phyloP scores from a whole-genome alignment of 2,113 vertebrate genomes.

The Triplophysa rosa region DNA sequence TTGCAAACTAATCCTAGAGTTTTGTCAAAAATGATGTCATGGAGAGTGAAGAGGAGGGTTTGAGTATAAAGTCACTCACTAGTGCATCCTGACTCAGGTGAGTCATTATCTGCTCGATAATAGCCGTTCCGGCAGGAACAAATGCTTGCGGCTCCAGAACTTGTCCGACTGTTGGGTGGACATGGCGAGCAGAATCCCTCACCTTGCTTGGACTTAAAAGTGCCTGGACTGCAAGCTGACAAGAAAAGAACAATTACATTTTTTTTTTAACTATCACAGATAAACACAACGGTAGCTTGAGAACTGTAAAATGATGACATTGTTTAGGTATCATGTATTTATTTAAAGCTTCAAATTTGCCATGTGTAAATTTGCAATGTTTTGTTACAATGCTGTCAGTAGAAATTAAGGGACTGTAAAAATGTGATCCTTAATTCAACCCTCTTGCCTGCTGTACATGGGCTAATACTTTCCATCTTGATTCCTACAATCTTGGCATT shows the following conservation, averaged over 20 bases:
- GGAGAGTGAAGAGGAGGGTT: slow-evolving; percentile 14
- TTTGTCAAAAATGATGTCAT: slow-evolving; percentile 9
- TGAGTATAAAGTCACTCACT: slow-evolving; percentile 75
- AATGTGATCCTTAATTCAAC: not conserved
- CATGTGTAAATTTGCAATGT: not conserved
- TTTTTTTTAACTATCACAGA: not conserved
- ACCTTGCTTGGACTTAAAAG: slow-evolving; percentile 94
- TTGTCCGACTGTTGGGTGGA: slow-evolving; percentile 88
- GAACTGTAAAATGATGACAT: too few relatives aligned
- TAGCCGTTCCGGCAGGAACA: slow-evolving; percentile 88
- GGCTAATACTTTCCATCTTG: slow-evolving; percentile 29
- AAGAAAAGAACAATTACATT: slow-evolving; percentile 34
- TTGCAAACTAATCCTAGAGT: not conserved
- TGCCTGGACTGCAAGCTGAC: slow-evolving; percentile 86
- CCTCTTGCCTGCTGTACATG: slow-evolving; percentile 5
- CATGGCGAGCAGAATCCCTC: slow-evolving; percentile 86
- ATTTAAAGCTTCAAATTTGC: too few relatives aligned
- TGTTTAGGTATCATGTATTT: too few relatives aligned
- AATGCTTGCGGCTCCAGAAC: slow-evolving; percentile 80
- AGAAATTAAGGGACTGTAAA: not conserved
- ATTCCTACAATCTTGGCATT: slow-evolving; percentile 19
- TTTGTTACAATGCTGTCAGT: not conserved
- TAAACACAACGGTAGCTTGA: not conserved
- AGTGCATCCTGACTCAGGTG: slow-evolving; percentile 86
- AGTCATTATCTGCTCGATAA: slow-evolving; percentile 88